phyloP scores from a whole-genome alignment of 2,888 invertebrate genomes.

The Theodoxus fluviatilis region DNA sequence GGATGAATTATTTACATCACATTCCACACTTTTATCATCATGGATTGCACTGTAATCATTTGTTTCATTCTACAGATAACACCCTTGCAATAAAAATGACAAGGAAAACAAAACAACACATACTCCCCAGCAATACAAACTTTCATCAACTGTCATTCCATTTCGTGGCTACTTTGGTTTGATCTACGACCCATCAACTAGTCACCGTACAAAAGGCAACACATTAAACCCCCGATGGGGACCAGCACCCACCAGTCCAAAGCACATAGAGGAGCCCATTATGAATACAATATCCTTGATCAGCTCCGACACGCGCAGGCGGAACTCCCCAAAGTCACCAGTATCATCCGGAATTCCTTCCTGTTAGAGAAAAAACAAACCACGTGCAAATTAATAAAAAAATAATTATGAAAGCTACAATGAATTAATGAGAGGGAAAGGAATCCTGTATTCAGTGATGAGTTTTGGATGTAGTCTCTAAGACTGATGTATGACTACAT shows the following conservation, averaged over 20 bases:
- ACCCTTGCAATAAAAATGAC: neutral
- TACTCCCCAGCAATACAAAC: neutral
- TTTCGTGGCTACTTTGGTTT: neutral
- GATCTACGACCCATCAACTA: neutral
- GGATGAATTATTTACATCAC: no score
- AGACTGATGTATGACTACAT: no score
- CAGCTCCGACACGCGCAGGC: constrained; percentile 86
- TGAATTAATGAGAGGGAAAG: no score
- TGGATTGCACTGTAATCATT: neutral
- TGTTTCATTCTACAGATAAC: neutral
- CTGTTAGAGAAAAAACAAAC: constrained; percentile 53
- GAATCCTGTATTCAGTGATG: no score
- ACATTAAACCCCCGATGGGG: neutral
- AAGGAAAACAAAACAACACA: neutral
- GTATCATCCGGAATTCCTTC: constrained; percentile 83
- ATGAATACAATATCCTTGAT: constrained; percentile 97
- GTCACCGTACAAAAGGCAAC: neutral
- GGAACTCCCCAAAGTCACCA: constrained; percentile 82
- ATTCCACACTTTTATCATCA: no score
- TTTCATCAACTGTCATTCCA: neutral
- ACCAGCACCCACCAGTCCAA: constrained; percentile 78
- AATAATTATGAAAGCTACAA: no score
- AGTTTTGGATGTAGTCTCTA: no score
- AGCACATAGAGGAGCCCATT: constrained; percentile 89
- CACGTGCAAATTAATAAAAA: no score